Evolutionary conservation across 2,888 invertebrate species (phyloP), one percentile per base, ranked within the genome.

Genomic region (Tyria jacobaeae): DNA sequence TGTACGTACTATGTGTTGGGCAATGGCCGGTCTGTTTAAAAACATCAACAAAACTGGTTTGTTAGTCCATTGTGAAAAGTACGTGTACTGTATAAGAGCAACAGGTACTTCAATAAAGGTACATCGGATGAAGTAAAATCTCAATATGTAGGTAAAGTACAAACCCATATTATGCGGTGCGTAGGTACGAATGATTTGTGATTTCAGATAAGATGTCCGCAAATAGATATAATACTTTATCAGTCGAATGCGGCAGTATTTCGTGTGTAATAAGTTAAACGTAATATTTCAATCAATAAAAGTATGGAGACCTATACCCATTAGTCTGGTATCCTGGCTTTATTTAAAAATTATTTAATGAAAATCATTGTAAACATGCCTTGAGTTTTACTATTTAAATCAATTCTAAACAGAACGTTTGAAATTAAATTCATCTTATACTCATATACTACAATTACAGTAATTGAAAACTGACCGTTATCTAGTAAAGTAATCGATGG

Each of bases 401-500:
- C 41, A 17, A 41, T 17, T 10, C 21, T 44, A 21, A 44, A 21
- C 21, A 1, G 3, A 21, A 4, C 5, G 44, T 44, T 3, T 21
- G 10, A 12, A 10, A 44, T 3, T 21, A 44, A 44, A 21, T 44
- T 10, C 21, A 41, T 2, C 9, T 9, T 12, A 12, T 44, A 21
- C 24, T 52, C 21, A 24, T 39, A 48, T 35, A 41, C 12, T 49
- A 44, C 35, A 41, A 15, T 60, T n/a, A 55, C 7, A 37, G 24
- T 57, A 54, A 60, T 57, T 55, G 53, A 51, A 58, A 65, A 86
- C 87, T 87, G 79, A 94, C 93, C 93, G 78, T 86, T 83, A 71
- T 91, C 89, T 69, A 91, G 83, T 64, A 90, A 80, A 50, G 81
- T 81, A 64, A 91, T 86, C 17, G 90, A 81, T 15, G 88, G 80